Evolutionary conservation across 2,888 invertebrate genomes (phyloP), one percentile per base, ranked within the genome.

Genomic region (Lepas anatifera): DNA sequence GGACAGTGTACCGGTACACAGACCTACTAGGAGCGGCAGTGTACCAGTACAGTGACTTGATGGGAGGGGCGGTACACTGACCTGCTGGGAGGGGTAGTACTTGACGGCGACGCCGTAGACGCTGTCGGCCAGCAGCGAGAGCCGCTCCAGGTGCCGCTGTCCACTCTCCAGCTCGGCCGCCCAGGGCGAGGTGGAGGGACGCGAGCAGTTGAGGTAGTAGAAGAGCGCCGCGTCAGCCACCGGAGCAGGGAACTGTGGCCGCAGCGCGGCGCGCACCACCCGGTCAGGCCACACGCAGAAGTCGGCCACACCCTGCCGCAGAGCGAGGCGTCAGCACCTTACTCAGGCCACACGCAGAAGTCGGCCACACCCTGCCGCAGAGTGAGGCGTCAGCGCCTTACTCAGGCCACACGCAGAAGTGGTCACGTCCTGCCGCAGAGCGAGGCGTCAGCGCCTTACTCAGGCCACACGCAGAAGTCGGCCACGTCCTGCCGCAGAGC

Each of bases 191-290:
- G 87, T 88, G 58, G 88, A 86, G 0, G 88, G 87, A 75, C 87
- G 86, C 78, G 90, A 90, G 82, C 92, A 93, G 77, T 89, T 89
- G 69, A 90, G 86, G 81, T 92, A 93, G 80, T 90, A 90, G 75
- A 87, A 84, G 72, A 89, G 84, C 75, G 87, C 84, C 81, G 87
- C 87, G 84, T 76, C 86, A 85, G 27, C 82, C 27, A 78, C 67
- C 72, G 75, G 73, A 74, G 86, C 85, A 74, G 72, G 82, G 16
- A 58, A 58, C 58, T 58, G 35, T 32, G 8, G 32, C 18, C 32
- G 35, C 18, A 58, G 22, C 2, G 32, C 32, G 35, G 32, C 32
- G 7, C 58, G 58, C 7, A 58, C 58, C 7, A 22, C 58, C 22
- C 8, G 32, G 58, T 58, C 58, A 32, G 58, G 58, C 58, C 58